Conservation (phyloP, 37 sponge, comb jelly and placozoan genomes). For the Agelas oroides region DNA sequence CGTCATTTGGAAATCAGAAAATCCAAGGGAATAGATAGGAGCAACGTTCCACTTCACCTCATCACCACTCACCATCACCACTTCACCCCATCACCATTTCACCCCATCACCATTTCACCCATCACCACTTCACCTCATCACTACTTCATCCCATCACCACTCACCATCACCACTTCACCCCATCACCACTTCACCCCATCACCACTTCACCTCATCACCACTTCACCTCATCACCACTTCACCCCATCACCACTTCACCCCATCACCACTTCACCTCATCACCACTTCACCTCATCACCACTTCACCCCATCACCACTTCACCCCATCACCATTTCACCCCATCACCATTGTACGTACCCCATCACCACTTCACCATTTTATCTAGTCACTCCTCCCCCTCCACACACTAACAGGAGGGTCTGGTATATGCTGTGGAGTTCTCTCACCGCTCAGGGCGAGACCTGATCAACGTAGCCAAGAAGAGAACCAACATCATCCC, state of each 20-base stretch:
- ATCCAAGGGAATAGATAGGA: no score
- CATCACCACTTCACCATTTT: neutral
- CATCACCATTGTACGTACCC: neutral
- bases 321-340: neutral
- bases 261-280: neutral
- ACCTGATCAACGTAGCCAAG: slow-evolving; percentile 99
- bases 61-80: no score
- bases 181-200: neutral
- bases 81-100: no score
- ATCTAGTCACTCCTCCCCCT: neutral
- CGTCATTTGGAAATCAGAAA: no score
- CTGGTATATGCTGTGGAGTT: slow-evolving; percentile 99
- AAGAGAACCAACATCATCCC: slow-evolving; percentile 98
- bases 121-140: no score
- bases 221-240: neutral
- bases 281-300: neutral
- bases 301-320: neutral
- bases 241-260: neutral
- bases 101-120: no score
- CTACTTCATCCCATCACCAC: neutral
- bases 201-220: no score
- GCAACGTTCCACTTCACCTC: no score
- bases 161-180: neutral
- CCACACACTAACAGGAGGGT: slow-evolving; percentile 72
- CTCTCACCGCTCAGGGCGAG: slow-evolving; percentile 96